Percentiles rank a stretch among this genome's conserved stretches.
phyloP scores from a whole-genome alignment of 1,140 invertebrate genomes.

The Cherax quadricarinatus region DNA sequence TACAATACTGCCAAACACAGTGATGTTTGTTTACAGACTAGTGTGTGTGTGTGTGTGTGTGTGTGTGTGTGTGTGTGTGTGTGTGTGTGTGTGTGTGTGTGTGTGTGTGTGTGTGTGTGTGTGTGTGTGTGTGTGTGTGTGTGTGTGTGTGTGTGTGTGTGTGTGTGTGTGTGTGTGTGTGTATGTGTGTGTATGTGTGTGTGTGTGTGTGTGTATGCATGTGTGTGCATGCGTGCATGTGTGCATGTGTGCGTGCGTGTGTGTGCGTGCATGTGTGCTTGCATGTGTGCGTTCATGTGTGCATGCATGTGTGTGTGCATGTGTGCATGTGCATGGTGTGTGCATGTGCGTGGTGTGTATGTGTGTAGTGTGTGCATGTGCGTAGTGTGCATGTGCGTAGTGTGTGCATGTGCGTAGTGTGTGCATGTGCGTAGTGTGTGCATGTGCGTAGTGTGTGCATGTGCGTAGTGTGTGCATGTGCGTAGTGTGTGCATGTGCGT shows the following conservation, averaged over 20 bases:
- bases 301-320: not conserved
- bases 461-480: too few relatives aligned
- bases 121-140: too few relatives aligned
- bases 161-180: too few relatives aligned
- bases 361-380: not conserved
- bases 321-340: not conserved
- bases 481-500: too few relatives aligned
- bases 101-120: too few relatives aligned
- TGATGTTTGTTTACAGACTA: not conserved
- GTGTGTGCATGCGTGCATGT: not conserved
- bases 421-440: not conserved
- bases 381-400: too few relatives aligned
- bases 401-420: not conserved
- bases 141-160: too few relatives aligned
- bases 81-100: too few relatives aligned
- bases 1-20: constrained; percentile 25
- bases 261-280: not conserved
- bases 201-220: not conserved
- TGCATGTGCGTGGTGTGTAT: not conserved
- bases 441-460: not conserved
- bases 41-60: not conserved
- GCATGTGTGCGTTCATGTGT: too few relatives aligned
- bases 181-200: not conserved
- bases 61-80: too few relatives aligned
- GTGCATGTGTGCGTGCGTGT: not conserved